Conservation (phyloP, 2,888 invertebrate species). For the Ormyrus thymus region DNA sequence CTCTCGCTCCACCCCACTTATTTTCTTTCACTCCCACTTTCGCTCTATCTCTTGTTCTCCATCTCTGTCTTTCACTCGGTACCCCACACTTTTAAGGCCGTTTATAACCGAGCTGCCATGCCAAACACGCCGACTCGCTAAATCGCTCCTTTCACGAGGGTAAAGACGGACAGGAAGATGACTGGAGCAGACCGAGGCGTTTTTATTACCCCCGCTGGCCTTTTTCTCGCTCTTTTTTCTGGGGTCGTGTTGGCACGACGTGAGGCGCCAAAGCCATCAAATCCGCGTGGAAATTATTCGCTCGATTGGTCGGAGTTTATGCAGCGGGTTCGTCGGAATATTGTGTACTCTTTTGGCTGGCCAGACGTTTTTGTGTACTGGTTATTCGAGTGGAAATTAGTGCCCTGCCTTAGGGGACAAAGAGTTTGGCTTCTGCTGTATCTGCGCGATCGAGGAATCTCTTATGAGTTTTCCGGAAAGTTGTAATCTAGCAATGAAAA, state of each 20-base stretch:
- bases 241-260: background rate
- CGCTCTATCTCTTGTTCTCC: background rate
- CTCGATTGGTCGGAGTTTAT: constrained; percentile 35
- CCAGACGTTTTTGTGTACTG: background rate
- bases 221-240: constrained; percentile 5
- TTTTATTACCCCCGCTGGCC: constrained; percentile 20
- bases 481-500: background rate
- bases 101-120: background rate
- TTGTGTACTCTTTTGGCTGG: background rate
- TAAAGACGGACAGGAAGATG: background rate
- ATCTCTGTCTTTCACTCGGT: background rate
- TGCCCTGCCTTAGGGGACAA: background rate
- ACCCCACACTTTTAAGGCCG: background rate
- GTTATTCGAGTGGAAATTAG: constrained; percentile 19
- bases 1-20: too few species aligned
- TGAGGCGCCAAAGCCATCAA: constrained; percentile 2
- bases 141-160: background rate
- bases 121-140: background rate
- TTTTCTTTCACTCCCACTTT: too few species aligned
- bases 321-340: background rate
- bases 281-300: constrained; percentile 18
- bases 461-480: background rate
- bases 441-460: too few species aligned
- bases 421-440: too few species aligned
- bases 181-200: background rate